Conservation (phyloP, 2,113 vertebrate species). For the Xiphias gladius region DNA sequence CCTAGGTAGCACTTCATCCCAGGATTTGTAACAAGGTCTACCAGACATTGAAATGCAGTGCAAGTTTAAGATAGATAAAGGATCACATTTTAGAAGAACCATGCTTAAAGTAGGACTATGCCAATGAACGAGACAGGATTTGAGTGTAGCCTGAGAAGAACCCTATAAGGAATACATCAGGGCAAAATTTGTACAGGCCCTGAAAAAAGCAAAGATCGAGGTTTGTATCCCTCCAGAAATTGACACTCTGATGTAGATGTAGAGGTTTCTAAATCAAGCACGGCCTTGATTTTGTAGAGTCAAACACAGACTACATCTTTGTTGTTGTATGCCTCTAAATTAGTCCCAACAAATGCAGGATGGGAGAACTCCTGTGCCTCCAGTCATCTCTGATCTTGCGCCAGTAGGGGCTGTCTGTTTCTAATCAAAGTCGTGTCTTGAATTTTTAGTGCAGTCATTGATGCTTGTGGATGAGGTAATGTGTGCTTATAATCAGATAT, state of each 20-base stretch:
- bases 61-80: neutral
- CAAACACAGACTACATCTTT: constrained; percentile 48
- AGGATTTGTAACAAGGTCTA: neutral
- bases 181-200: neutral
- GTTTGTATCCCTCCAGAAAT: constrained; percentile 1
- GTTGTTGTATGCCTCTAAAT: constrained; percentile 57
- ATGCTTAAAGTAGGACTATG: neutral
- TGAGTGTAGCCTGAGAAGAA: neutral
- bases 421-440: constrained; percentile 43
- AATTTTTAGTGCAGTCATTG: constrained; percentile 29
- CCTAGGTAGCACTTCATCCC: neutral
- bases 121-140: neutral
- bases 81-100: neutral
- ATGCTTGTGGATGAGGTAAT: constrained; percentile 26
- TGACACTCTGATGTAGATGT: constrained; percentile 18
- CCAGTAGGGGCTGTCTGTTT: constrained; percentile 49
- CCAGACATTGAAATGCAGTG: neutral
- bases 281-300: constrained; percentile 35
- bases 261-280: constrained; percentile 30
- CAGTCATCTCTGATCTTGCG: constrained; percentile 39
- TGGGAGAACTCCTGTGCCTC: constrained; percentile 30
- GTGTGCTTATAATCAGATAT: constrained; percentile 16
- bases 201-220: neutral
- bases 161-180: neutral
- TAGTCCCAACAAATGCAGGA: constrained; percentile 35